A percentile compares a stretch with the other conserved stretches of the same genome.
phyloP scores from a whole-genome alignment of 2,113 vertebrate species.

The Pseudopodoces humilis region DNA sequence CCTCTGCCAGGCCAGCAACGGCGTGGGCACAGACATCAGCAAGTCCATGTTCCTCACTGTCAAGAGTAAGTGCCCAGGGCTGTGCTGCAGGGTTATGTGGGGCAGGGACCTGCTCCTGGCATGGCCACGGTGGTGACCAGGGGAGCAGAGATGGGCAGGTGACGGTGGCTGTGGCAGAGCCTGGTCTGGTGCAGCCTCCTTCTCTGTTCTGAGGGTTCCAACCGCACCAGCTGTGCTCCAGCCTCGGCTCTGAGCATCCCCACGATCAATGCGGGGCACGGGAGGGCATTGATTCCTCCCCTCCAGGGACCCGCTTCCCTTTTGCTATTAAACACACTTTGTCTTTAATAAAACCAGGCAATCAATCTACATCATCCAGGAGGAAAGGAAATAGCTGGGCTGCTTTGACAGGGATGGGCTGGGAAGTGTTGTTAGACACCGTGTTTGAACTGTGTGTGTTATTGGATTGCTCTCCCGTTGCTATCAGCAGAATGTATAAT shows the following conservation, averaged over 20 bases:
- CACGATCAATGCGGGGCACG: neutral
- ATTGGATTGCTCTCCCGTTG: constrained; percentile 25
- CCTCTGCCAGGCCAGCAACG: constrained; percentile 98
- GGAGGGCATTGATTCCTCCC: constrained; percentile 36
- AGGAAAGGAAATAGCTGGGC: constrained; percentile 39
- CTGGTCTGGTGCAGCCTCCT: accelerated
- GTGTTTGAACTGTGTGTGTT: neutral
- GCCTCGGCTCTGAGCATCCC: neutral
- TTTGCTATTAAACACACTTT: constrained; percentile 67
- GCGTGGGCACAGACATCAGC: constrained; percentile 98
- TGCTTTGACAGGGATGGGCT: constrained; percentile 25
- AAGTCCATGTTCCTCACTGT: constrained; percentile 99
- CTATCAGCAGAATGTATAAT: neutral
- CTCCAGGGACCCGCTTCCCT: constrained; percentile 54
- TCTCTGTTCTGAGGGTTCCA: neutral
- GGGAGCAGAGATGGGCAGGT: accelerated
- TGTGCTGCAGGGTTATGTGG: accelerated
- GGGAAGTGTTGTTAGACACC: constrained; percentile 11
- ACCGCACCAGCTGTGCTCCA: accelerated
- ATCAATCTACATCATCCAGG: constrained; percentile 63
- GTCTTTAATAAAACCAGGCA: constrained; percentile 70
- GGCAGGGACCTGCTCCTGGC: neutral
- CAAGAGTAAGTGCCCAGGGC: constrained; percentile 85
- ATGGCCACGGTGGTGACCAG: accelerated
- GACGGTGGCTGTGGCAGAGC: neutral